Conservation (phyloP, 2,113 vertebrate species). For the Centropristis striata region DNA sequence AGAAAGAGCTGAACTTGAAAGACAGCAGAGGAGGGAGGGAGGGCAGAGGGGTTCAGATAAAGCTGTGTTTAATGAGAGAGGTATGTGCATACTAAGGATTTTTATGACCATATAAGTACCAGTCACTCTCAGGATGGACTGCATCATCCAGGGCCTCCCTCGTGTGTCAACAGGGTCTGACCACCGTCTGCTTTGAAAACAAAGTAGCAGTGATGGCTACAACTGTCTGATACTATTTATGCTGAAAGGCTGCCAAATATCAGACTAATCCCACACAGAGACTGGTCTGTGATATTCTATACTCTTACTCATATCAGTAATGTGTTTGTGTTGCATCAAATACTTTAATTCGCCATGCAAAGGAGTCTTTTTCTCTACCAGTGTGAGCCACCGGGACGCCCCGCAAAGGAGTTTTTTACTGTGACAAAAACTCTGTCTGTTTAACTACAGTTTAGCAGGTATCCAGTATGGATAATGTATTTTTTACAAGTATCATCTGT, state of each 20-base stretch:
- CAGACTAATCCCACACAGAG: background rate
- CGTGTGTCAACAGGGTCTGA: conserved; percentile 63
- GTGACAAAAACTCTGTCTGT: too few relatives aligned
- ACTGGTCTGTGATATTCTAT: background rate
- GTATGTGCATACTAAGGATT: conserved; percentile 85
- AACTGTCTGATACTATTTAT: conserved; percentile 28
- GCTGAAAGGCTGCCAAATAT: conserved; percentile 11
- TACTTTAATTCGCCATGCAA: too few relatives aligned
- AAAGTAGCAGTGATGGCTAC: conserved; percentile 13
- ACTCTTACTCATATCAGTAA: background rate
- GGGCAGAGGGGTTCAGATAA: conserved; percentile 62
- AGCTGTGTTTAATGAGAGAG: conserved; percentile 84
- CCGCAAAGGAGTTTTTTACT: too few relatives aligned
- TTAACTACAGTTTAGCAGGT: too few relatives aligned
- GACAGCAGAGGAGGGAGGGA: conserved; percentile 60
- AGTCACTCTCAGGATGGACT: conserved; percentile 71
- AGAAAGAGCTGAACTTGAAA: conserved; percentile 73
- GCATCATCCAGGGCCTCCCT: conserved; percentile 70
- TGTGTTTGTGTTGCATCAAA: background rate
- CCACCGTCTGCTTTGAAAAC: conserved; percentile 36
- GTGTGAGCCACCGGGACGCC: too few relatives aligned
- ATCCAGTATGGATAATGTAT: too few relatives aligned
- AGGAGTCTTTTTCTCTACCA: too few relatives aligned
- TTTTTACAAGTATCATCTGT: too few relatives aligned
- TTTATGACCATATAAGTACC: conserved; percentile 89